Conservation (phyloP, 1,140 invertebrate species). For the Drosophila insularis region DNA sequence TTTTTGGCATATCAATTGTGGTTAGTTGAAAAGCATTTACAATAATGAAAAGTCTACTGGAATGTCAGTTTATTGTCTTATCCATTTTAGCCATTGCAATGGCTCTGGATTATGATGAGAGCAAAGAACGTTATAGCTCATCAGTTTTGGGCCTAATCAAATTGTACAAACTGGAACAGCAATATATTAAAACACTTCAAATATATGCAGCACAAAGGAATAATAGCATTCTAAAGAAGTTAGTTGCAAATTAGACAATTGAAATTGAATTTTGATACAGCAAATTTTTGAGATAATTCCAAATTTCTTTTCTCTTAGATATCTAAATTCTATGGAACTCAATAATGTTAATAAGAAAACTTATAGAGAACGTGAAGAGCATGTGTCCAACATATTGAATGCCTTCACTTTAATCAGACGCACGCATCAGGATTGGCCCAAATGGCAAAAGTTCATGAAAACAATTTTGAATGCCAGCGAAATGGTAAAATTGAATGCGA, state of each 20-base stretch:
- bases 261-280: no score
- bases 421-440: conserved; percentile 53
- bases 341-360: background rate
- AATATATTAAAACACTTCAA: background rate
- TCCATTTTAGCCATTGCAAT: background rate
- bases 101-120: background rate
- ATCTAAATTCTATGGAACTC: background rate
- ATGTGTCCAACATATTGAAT: conserved; percentile 50
- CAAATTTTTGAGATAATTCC: background rate
- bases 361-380: conserved; percentile 27
- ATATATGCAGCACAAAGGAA: background rate
- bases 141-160: background rate
- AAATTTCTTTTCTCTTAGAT: background rate
- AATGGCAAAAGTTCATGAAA: conserved; percentile 44
- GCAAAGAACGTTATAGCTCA: background rate
- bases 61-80: background rate
- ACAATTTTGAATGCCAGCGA: conserved; percentile 1
- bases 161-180: conserved; percentile 1
- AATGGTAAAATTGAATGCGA: conserved; percentile 4
- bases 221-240: background rate
- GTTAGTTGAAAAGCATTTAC: background rate
- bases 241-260: background rate
- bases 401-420: conserved; percentile 42
- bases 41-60: background rate
- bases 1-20: background rate